Base-by-base conservation (phyloP, 2,888 invertebrate genomes). In the Drosophila planitibia region DNA sequence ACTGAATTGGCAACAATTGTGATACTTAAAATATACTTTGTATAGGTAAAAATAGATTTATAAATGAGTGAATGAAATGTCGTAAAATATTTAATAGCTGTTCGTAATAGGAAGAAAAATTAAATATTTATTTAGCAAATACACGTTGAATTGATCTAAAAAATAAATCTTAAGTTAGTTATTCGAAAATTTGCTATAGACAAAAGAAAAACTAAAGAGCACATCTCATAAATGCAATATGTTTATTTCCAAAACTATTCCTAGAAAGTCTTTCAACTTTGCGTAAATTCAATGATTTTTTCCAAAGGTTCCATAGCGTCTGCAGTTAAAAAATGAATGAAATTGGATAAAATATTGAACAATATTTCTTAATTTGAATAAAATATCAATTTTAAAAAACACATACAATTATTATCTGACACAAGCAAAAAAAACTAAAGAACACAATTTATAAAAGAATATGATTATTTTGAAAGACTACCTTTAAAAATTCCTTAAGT, bases 41-140 rank as follows among this genome's bases (percentile, higher is more conserved):
- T 5, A 2, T 49, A 12, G 16, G 14, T 44, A 25, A 55, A 54
- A 60, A 75, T 60, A 68, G 49, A 55, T 22, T 47, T 16, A 9
- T 2, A 9, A 47, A 47, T 25, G 16, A 47, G 47, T 25, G 14
- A 47, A 47, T 16, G 25, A 47, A 25, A 47, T n/a, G n/a, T n/a
- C n/a, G n/a, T n/a, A n/a, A n/a, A n/a, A n/a, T n/a, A n/a, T 25
- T 9, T 16, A 25, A 25, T 25, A 47, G 4, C 16, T 47, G 0
- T 25, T 25, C 9, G 25, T 2, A 47, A 25, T 47, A 4, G 16
- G 16, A 25, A 25, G 14, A 25, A 25, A 1, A 7, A 4, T 16
- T 2, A 25, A 16, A 1, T 47, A 9, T 16, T 47, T 9, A 25
- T 47, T 25, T 0, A 16, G 16, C 4, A 25, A 25, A 47, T 16